These are phyloP conservation scores for Xiphophorus hellerii DNA, from an alignment of 2,113 vertebrate genomes.

Conservation along the genomic window DNA sequence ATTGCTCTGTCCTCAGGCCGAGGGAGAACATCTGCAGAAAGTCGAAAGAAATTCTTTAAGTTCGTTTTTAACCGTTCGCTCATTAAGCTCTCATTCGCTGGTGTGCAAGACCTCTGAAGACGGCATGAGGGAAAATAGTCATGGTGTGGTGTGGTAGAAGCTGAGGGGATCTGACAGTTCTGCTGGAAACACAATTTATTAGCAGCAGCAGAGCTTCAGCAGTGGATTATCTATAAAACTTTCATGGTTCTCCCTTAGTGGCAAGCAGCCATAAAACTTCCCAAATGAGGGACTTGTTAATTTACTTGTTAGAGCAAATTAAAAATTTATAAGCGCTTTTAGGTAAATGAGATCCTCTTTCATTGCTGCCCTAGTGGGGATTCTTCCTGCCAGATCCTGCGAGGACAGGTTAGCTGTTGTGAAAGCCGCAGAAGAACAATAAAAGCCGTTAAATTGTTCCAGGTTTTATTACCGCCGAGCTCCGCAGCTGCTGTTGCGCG, in stretches of 20 bases:
- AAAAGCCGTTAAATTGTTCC: slow-evolving; percentile 96
- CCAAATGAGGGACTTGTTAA: slow-evolving; percentile 99
- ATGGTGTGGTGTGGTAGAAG: slow-evolving; percentile 88
- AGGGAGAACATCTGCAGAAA: slow-evolving; percentile 32
- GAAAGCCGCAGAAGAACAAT: slow-evolving; percentile 95
- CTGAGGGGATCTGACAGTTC: slow-evolving; percentile 90
- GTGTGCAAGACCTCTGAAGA: slow-evolving; percentile 86
- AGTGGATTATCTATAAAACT: slow-evolving; percentile 99
- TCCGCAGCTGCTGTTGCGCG: slow-evolving; percentile 90
- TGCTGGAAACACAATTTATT: slow-evolving; percentile 99
- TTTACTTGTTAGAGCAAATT: slow-evolving; percentile 99
- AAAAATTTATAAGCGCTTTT: slow-evolving; percentile 99
- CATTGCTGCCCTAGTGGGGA: slow-evolving; percentile 91
- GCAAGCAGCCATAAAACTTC: slow-evolving; percentile 98
- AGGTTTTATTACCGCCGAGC: slow-evolving; percentile 90
- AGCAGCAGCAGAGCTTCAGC: slow-evolving; percentile 89
- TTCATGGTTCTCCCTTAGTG: slow-evolving; percentile 96
- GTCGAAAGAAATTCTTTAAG: slow-evolving; percentile 53
- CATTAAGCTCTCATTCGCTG: slow-evolving; percentile 62
- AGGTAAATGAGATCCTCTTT: slow-evolving; percentile 99
- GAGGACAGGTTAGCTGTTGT: slow-evolving; percentile 90
- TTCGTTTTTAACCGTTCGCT: slow-evolving; percentile 65
- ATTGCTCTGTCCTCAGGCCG: slow-evolving; percentile 40
- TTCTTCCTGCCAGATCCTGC: slow-evolving; percentile 84
- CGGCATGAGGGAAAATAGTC: slow-evolving; percentile 82